Evolutionary conservation across 2,113 vertebrate species (phyloP).

Genomic region (Gavialis gangeticus): DNA sequence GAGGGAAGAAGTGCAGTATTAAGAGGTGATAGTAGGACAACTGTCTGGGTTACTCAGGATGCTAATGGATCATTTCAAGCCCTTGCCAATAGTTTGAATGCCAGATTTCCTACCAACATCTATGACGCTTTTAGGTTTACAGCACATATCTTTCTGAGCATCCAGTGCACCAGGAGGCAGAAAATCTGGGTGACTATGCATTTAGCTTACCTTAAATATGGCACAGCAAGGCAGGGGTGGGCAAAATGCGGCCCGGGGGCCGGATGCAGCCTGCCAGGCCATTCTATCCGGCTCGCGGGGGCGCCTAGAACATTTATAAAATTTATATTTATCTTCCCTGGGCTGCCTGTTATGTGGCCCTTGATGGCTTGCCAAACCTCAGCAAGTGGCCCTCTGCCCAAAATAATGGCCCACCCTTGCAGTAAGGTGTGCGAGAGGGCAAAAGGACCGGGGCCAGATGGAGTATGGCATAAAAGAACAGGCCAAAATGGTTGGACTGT

Average conservation of each 20-base stretch:
- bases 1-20: constrained; percentile 68
- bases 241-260: too few species aligned
- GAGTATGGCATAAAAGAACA: neutral
- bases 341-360: too few species aligned
- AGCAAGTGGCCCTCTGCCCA: too few species aligned
- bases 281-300: neutral
- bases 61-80: constrained; percentile 47
- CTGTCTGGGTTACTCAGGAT: constrained; percentile 44
- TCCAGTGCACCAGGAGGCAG: neutral
- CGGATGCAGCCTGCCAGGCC: neutral
- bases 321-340: too few species aligned
- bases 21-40: constrained; percentile 52
- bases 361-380: too few species aligned
- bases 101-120: constrained; percentile 11
- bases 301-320: too few species aligned
- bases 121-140: constrained; percentile 39
- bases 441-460: too few species aligned
- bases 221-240: neutral
- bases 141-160: neutral
- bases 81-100: neutral
- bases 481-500: neutral
- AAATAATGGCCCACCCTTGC: too few species aligned
- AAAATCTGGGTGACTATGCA: constrained; percentile 14
- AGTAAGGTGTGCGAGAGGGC: too few species aligned
- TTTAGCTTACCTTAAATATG: neutral